These are phyloP conservation scores for Synanthedon tipuliformis DNA, from an alignment of 2,888 invertebrate species.

Conservation along the genomic window DNA sequence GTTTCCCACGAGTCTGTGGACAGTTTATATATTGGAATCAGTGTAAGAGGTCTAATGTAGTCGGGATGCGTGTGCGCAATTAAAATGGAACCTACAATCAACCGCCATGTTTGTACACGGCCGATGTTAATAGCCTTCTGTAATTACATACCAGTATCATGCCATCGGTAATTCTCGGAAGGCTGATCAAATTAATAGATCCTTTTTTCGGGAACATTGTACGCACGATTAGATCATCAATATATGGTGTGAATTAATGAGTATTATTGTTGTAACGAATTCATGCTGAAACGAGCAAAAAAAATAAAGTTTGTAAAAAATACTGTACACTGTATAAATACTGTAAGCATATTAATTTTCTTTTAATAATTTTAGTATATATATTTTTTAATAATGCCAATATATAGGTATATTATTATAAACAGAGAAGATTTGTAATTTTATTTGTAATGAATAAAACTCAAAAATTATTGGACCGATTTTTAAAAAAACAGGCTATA, in stretches of 20 bases:
- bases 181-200: slow-evolving; percentile 66
- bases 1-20: slow-evolving; percentile 48
- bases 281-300: no score
- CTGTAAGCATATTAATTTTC: no score
- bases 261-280: no score
- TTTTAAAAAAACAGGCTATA: no score
- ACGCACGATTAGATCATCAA: slow-evolving; percentile 6
- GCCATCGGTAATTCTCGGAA: slow-evolving; percentile 64
- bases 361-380: no score
- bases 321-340: no score
- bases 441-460: no score
- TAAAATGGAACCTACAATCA: slow-evolving; percentile 69
- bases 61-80: slow-evolving; percentile 68
- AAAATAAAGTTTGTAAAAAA: not conserved
- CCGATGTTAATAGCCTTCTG: slow-evolving; percentile 66
- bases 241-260: not conserved
- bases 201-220: slow-evolving; percentile 43
- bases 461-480: no score
- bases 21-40: slow-evolving; percentile 41
- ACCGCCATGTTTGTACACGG: slow-evolving; percentile 70
- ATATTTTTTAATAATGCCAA: no score
- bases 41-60: slow-evolving; percentile 50
- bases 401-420: no score
- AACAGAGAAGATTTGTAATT: no score
- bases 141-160: slow-evolving; percentile 67